Evolutionary conservation across 1,140 invertebrate genomes (phyloP).

Genomic region (Atta texana): DNA sequence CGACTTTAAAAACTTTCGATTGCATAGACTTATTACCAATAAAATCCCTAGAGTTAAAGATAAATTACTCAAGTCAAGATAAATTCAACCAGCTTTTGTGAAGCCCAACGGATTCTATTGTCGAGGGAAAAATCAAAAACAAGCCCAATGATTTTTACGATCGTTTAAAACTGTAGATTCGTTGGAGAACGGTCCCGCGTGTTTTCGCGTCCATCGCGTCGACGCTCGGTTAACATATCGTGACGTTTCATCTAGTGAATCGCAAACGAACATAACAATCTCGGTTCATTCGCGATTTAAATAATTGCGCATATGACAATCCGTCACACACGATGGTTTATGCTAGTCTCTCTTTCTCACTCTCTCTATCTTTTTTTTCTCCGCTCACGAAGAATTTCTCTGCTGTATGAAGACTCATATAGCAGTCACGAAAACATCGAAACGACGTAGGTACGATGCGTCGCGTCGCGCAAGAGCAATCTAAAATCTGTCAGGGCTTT

Average conservation of each 20-base stretch:
- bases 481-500: conserved; percentile 86
- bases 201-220: conserved; percentile 25
- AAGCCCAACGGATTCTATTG: conserved; percentile 34
- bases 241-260: conserved; percentile 72
- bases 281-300: conserved; percentile 67
- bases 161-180: conserved; percentile 37
- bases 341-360: background rate
- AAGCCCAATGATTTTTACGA: conserved; percentile 52
- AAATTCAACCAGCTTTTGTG: conserved; percentile 18
- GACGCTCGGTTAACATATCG: conserved; percentile 57
- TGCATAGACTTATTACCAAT: conserved; percentile 12
- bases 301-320: conserved; percentile 68
- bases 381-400: conserved; percentile 63
- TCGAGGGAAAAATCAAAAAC: conserved; percentile 58
- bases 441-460: conserved; percentile 59
- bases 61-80: conserved; percentile 29
- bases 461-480: conserved; percentile 78
- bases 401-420: conserved; percentile 69
- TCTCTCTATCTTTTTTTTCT: background rate
- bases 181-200: background rate
- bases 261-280: conserved; percentile 46
- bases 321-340: conserved; percentile 52
- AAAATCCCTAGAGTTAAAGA: conserved; percentile 16
- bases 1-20: background rate
- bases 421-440: conserved; percentile 72